These are phyloP conservation scores for Tipula helvola DNA, from an alignment of 2,888 invertebrate genomes.

Conservation along the genomic window DNA sequence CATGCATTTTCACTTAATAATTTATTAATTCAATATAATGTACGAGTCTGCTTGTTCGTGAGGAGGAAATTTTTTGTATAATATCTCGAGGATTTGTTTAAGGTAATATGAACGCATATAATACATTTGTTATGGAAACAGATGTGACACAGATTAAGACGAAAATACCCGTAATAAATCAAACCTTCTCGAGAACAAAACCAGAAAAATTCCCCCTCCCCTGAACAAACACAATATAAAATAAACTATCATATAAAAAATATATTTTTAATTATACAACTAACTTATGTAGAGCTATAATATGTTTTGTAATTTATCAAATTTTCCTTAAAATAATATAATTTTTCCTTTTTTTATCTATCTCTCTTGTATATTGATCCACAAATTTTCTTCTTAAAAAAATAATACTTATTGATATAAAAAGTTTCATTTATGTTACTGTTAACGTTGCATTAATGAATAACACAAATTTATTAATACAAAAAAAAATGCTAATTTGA, in stretches of 20 bases:
- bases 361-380: background rate
- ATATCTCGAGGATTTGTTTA: background rate
- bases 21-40: background rate
- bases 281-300: background rate
- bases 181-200: background rate
- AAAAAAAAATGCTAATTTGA: background rate
- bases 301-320: background rate
- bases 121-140: background rate
- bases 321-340: conserved; percentile 1
- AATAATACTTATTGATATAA: background rate
- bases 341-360: background rate
- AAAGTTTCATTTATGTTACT: background rate
- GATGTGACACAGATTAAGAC: background rate
- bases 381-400: background rate
- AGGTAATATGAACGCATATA: background rate
- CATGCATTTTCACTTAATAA: background rate
- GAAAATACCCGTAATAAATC: background rate
- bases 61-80: background rate
- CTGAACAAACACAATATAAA: background rate
- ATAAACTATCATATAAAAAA: background rate
- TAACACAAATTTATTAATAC: background rate
- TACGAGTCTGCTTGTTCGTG: background rate
- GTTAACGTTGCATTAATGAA: background rate
- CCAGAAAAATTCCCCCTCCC: background rate
- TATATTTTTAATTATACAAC: background rate